These are phyloP conservation scores for Automeris io DNA, from an alignment of 2,888 invertebrate species.

Conservation along the genomic window DNA sequence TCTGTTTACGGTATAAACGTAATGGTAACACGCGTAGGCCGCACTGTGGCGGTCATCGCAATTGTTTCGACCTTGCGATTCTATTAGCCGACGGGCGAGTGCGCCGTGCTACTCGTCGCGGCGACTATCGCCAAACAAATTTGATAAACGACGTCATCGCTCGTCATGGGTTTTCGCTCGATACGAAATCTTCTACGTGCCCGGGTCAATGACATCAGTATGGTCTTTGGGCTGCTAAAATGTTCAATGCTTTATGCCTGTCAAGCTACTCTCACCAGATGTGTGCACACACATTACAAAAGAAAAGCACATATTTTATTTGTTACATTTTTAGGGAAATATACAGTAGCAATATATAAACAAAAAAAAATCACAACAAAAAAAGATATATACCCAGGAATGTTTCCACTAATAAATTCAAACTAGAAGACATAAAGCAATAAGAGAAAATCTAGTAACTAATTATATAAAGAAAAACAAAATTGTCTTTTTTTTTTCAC, in stretches of 20 bases:
- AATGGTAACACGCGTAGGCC: conserved; percentile 24
- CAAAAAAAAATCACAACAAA: background rate
- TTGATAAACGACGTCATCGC: conserved; percentile 7
- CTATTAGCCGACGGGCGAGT: conserved; percentile 32
- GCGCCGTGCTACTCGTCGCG: background rate
- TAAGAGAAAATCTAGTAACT: no score
- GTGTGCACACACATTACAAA: background rate
- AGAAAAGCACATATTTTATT: background rate
- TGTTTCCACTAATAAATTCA: no score
- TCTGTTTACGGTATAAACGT: background rate
- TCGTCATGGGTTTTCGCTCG: background rate
- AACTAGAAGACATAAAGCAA: no score
- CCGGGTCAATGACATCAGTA: conserved; percentile 4
- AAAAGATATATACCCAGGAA: no score
- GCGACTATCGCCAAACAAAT: conserved; percentile 6
- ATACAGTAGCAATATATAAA: background rate
- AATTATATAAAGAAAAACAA: no score
- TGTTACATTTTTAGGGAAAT: no score
- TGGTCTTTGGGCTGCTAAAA: no score
- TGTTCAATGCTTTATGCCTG: no score
- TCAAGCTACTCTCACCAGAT: background rate
- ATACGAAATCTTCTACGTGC: background rate
- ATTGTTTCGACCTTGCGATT: conserved; percentile 65
- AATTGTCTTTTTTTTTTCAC: no score
- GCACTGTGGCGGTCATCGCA: conserved; percentile 43